Evolutionary conservation across 2,888 invertebrate genomes (phyloP).

Genomic region (Lithophane semibrunnea): DNA sequence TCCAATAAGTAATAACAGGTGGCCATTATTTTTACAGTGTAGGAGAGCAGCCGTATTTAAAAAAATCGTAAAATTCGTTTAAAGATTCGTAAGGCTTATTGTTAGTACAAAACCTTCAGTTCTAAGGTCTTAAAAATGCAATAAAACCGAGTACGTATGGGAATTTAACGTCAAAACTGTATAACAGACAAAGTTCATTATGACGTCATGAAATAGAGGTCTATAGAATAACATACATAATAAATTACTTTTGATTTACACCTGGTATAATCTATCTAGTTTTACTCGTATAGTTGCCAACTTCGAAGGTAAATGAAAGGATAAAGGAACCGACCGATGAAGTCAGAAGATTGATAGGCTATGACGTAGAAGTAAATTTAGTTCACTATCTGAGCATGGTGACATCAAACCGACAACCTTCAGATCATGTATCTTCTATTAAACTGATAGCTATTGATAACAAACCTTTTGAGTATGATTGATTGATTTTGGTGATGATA

Average conservation of each 20-base stretch:
- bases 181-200: constrained; percentile 14
- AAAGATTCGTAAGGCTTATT: constrained; percentile 13
- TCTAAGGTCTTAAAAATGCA: constrained; percentile 16
- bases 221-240: constrained; percentile 5
- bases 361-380: constrained; percentile 22
- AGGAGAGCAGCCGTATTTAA: background rate
- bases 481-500: too few species aligned
- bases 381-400: constrained; percentile 23
- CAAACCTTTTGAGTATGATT: background rate
- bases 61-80: background rate
- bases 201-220: constrained; percentile 23
- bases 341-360: constrained; percentile 46
- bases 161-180: constrained; percentile 16
- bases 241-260: constrained; percentile 8
- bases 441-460: constrained; percentile 1
- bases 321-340: constrained; percentile 18
- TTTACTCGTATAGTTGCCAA: constrained; percentile 8
- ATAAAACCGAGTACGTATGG: constrained; percentile 34
- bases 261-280: constrained; percentile 2
- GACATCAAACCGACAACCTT: constrained; percentile 13
- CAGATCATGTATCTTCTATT: background rate
- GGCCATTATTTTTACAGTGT: background rate
- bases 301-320: constrained; percentile 21
- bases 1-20: background rate
- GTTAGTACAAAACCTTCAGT: constrained; percentile 4